Percentiles rank a stretch among this genome's conserved stretches.
Conservation (phyloP, 2,888 invertebrate species). For the Fabriciana adippe region DNA sequence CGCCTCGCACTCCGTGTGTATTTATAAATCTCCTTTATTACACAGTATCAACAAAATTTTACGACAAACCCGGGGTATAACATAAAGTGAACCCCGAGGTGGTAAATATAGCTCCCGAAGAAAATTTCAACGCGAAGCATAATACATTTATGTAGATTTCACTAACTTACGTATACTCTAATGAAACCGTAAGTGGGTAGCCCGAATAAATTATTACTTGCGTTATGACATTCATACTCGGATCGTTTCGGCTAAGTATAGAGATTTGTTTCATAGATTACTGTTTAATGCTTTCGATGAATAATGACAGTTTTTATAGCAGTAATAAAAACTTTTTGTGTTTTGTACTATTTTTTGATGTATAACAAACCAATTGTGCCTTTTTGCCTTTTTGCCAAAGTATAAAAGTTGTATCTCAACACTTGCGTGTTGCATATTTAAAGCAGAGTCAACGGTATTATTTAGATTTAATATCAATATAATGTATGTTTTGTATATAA, state of each 20-base stretch:
- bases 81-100: slow-evolving; percentile 45
- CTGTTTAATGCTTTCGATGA: slow-evolving; percentile 13
- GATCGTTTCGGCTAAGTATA: slow-evolving; percentile 9
- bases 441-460: too few species aligned
- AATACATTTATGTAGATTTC: slow-evolving; percentile 70
- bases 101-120: slow-evolving; percentile 47
- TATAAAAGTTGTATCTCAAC: too few species aligned
- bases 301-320: slow-evolving; percentile 21
- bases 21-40: slow-evolving; percentile 43
- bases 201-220: slow-evolving; percentile 65
- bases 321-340: slow-evolving; percentile 5
- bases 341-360: neutral
- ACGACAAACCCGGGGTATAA: slow-evolving; percentile 44
- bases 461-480: too few species aligned
- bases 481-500: neutral
- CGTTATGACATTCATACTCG: slow-evolving; percentile 52
- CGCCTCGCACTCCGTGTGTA: slow-evolving; percentile 20
- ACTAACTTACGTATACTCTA: slow-evolving; percentile 61
- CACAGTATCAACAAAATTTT: slow-evolving; percentile 47
- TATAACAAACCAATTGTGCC: neutral
- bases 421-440: too few species aligned
- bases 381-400: neutral
- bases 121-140: slow-evolving; percentile 58
- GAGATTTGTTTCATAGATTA: slow-evolving; percentile 14
- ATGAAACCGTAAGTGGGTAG: slow-evolving; percentile 66